phyloP scores from a whole-genome alignment of 2,888 invertebrate genomes.

The Punctoribates punctum region DNA sequence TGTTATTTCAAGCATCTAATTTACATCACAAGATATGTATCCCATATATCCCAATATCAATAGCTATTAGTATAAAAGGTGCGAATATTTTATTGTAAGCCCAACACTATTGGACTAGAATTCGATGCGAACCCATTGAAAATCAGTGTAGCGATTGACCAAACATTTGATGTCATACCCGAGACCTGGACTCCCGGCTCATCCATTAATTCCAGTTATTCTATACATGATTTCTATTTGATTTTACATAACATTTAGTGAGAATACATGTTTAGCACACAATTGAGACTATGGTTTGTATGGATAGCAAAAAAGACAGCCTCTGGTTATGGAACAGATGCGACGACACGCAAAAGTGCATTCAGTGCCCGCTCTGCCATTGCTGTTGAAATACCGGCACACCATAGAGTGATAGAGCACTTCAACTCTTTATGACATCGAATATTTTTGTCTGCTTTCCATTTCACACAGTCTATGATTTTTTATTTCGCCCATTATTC shows the following conservation, averaged over 20 bases:
- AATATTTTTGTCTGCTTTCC: not conserved
- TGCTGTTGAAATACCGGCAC: not conserved
- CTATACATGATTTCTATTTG: slow-evolving; percentile 17
- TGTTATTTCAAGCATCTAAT: slow-evolving; percentile 30
- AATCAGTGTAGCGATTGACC: slow-evolving; percentile 29
- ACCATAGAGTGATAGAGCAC: slow-evolving; percentile 11
- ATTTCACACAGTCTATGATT: slow-evolving; percentile 4
- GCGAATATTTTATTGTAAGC: not conserved
- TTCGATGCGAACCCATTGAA: not conserved
- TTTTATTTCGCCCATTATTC: slow-evolving; percentile 5
- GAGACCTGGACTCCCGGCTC: slow-evolving; percentile 10
- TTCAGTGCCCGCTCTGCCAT: not conserved
- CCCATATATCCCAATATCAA: no score
- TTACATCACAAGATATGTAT: slow-evolving; percentile 16
- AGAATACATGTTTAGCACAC: not conserved
- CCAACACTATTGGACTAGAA: not conserved
- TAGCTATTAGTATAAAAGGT: not conserved
- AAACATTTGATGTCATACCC: not conserved
- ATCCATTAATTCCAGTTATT: slow-evolving; percentile 26
- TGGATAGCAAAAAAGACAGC: not conserved
- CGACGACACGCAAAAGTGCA: slow-evolving; percentile 7
- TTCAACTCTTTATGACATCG: slow-evolving; percentile 30
- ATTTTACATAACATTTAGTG: slow-evolving; percentile 15
- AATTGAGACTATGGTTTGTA: not conserved
- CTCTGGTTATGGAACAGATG: slow-evolving; percentile 24